Evolutionary conservation across 1,140 invertebrate species (phyloP).

Genomic region (Drosophila grimshawi): DNA sequence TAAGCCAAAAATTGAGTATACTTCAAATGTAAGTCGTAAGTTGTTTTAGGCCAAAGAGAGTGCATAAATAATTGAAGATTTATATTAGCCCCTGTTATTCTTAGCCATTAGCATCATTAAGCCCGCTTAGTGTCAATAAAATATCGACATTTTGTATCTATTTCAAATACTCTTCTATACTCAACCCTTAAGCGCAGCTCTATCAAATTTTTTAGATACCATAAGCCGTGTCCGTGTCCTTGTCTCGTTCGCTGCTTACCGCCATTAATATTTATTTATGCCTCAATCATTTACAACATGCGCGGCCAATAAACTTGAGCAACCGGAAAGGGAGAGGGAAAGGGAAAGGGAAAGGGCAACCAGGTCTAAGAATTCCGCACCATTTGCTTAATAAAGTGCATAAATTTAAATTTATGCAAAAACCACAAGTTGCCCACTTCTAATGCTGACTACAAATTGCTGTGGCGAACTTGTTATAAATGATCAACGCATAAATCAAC

Average conservation of each 20-base stretch:
- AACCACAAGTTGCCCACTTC: constrained; percentile 41
- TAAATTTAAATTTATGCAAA: constrained; percentile 67
- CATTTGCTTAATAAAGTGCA: constrained; percentile 59
- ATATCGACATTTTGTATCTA: constrained; percentile 7
- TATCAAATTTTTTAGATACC: constrained; percentile 25
- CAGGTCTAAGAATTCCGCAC: constrained; percentile 9
- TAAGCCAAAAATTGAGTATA: no score
- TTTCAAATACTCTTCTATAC: background rate
- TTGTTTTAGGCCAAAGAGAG: no score
- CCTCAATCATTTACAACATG: constrained; percentile 50
- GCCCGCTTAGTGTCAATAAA: background rate
- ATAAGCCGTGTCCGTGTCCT: constrained; percentile 2
- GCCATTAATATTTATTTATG: constrained; percentile 67
- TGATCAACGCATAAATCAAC: constrained; percentile 61
- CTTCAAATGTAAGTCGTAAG: no score
- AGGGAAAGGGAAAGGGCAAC: background rate
- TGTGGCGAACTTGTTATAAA: constrained; percentile 46
- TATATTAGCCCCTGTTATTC: no score
- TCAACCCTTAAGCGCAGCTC: constrained; percentile 29
- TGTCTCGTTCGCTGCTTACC: constrained; percentile 15
- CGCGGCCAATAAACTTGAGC: constrained; percentile 27
- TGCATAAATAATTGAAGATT: no score
- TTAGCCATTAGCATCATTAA: background rate
- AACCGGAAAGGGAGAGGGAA: background rate
- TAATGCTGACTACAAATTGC: constrained; percentile 46